Evolutionary conservation across 2,888 invertebrate species (phyloP), one percentile per base, ranked within the genome.

Genomic region (Netelia virgata): DNA sequence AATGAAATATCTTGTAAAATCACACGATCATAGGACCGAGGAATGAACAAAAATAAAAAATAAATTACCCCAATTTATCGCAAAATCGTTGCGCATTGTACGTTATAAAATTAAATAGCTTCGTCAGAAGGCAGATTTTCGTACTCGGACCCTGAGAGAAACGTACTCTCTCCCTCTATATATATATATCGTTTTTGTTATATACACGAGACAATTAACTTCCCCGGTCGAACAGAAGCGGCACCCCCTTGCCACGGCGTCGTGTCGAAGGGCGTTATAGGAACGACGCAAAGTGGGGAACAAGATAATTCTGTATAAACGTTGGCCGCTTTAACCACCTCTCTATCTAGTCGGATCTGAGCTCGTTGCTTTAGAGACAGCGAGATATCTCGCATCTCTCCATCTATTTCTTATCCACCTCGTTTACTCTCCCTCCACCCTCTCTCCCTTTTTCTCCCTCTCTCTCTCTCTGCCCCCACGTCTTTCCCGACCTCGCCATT

Each of bases 291-390:
- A 63, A 68, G 50, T 41, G 66, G 72, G 72, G 53, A 72, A 80
- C 80, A 69, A 84, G 80, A 84, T 84, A 69, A 84, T 84, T 84
- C 69, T 63, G 77, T 80, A 81, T 74, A 74, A 84, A 84, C 84
- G 81, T 63, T 43, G 41, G 63, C 50, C 63, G 79, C 76, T 84
- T 73, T 50, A 81, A 81, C 84, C 81, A 63, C 68, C 73, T 64
- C 68, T 64, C 76, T 76, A 76, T 84, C 76, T 81, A 73, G 55
- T 55, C 10, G 61, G 68, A 81, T 80, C 80, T 80, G 16, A 28
- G 28, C 28, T 28, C 28, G 28, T 64, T 41, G n/a, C 10, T 23
- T 61, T 1, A 59, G 63, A 47, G 18, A 64, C n/a, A 10, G 10
- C 14, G 50, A 28, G 63, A 23, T 47, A 57, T 79, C 20, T 41